phyloP scores from a whole-genome alignment of 23 tunicate genomes.

The Oikopleura dioica region DNA sequence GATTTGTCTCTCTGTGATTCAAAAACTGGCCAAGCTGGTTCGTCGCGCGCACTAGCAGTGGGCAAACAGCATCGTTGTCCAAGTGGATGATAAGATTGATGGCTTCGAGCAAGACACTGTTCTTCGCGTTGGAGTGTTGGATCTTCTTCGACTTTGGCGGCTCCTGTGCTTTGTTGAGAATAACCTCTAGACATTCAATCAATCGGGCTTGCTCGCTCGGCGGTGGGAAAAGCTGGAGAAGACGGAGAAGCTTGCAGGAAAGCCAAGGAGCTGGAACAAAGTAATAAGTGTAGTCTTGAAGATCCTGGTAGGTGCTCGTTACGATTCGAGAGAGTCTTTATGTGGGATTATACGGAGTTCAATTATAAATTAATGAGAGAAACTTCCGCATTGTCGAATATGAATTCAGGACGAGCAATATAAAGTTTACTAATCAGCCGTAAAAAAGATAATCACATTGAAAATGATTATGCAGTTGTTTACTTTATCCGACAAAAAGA shows the following conservation, averaged over 20 bases:
- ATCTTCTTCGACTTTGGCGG: conserved; percentile 95
- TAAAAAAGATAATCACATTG: too few species aligned
- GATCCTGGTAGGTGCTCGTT: conserved; percentile 2
- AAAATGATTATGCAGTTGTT: too few species aligned
- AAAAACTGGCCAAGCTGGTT: conserved; percentile 87
- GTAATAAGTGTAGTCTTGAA: conserved; percentile 82
- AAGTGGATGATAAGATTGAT: conserved; percentile 85
- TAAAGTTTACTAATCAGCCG: too few species aligned
- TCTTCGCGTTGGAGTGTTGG: conserved; percentile 91
- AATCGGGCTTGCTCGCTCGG: conserved; percentile 58
- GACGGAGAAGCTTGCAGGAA: conserved; percentile 54
- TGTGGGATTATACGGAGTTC: too few species aligned
- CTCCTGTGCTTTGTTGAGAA: conserved; percentile 77
- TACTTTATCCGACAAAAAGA: too few species aligned
- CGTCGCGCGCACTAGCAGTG: conserved; percentile 70
- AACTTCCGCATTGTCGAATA: too few species aligned
- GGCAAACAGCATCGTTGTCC: conserved; percentile 29
- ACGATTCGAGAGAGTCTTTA: conserved; percentile 27
- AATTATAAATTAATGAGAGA: too few species aligned
- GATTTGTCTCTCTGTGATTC: conserved; percentile 84
- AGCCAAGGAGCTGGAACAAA: conserved; percentile 99
- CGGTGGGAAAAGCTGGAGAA: conserved; percentile 65
- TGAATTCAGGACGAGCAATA: too few species aligned
- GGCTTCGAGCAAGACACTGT: conserved; percentile 88
- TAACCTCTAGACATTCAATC: conserved; percentile 87